Percentiles rank a stretch among this genome's conserved stretches.
Conservation (phyloP, 2,888 invertebrate genomes). For the Geophilus truncorum region DNA sequence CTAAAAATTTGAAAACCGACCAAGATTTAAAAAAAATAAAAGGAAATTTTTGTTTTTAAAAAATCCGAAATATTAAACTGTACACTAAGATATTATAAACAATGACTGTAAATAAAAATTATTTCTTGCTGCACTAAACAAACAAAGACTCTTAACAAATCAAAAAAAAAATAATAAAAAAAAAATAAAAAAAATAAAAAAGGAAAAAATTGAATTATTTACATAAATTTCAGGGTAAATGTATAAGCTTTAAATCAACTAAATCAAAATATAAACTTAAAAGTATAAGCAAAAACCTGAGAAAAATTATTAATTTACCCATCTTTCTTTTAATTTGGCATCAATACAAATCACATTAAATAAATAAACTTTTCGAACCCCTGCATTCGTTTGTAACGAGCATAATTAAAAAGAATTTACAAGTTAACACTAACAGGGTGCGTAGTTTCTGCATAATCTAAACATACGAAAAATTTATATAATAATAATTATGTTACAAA, state of each 20-base stretch:
- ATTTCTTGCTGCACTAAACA: no score
- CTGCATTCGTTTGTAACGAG: not conserved
- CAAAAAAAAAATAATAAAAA: no score
- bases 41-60: no score
- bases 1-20: no score
- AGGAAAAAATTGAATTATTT: not conserved
- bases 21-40: no score
- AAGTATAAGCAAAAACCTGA: not conserved
- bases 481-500: not conserved
- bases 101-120: no score
- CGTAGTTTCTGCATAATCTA: not conserved
- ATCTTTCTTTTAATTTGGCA: not conserved
- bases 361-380: not conserved
- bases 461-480: no score
- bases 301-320: not conserved
- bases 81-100: no score
- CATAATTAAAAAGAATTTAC: not conserved
- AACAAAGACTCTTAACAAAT: no score
- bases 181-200: no score
- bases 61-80: no score
- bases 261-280: not conserved
- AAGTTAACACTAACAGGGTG: not conserved
- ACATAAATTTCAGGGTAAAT: not conserved
- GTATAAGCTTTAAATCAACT: not conserved
- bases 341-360: not conserved